A percentile compares a stretch with the other conserved stretches of the same genome.
Evolutionary conservation across 2,797 vertebrate species (phyloP).

Genomic region (Paguma larvata): DNA sequence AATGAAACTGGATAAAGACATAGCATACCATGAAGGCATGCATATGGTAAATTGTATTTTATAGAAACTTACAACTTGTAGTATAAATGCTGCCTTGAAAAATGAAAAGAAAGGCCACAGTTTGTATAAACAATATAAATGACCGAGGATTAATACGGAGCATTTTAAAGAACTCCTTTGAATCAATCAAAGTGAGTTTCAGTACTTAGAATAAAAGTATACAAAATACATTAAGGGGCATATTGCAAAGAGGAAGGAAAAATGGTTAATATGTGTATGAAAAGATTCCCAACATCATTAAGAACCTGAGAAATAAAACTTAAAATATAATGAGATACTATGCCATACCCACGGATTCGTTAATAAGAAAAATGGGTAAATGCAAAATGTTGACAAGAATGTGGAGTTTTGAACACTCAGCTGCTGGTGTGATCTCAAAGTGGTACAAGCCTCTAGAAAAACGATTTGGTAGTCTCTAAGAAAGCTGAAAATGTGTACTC

Average conservation of each 20-base stretch:
- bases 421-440: neutral
- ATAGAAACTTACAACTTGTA: neutral
- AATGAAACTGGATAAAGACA: neutral
- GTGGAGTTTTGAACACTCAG: neutral
- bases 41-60: neutral
- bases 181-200: neutral
- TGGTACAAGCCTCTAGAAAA: neutral
- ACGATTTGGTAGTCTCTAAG: neutral
- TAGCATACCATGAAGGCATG: neutral
- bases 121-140: neutral
- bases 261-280: neutral
- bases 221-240: neutral
- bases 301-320: conserved; percentile 5
- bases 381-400: conserved; percentile 15
- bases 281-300: neutral
- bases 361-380: neutral
- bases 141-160: neutral
- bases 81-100: neutral
- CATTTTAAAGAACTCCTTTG: neutral
- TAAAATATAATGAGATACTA: neutral
- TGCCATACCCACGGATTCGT: neutral
- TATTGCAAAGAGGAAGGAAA: neutral
- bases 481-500: neutral
- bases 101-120: neutral
- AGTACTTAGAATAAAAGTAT: neutral